phyloP scores from a whole-genome alignment of 2,888 invertebrate genomes.

The Drosophila recens region DNA sequence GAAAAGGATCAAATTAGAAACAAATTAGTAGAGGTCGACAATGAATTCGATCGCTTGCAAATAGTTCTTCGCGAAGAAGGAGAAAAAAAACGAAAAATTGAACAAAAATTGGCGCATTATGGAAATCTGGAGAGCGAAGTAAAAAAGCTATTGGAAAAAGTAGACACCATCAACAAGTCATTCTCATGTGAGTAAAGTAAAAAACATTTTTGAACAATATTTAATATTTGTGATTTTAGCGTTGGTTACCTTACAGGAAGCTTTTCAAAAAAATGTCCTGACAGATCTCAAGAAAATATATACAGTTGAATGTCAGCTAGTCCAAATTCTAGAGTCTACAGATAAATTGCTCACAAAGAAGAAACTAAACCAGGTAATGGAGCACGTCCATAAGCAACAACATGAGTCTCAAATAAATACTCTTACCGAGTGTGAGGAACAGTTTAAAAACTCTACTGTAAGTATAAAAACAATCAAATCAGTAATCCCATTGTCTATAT shows the following conservation, averaged over 20 bases:
- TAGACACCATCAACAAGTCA: constrained; percentile 47
- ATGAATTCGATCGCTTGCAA: constrained; percentile 63
- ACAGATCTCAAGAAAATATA: constrained; percentile 20
- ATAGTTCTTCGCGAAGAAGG: constrained; percentile 22
- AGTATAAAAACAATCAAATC: background rate
- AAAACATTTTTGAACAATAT: background rate
- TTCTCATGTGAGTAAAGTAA: constrained; percentile 55
- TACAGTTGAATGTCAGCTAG: constrained; percentile 34
- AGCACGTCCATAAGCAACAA: constrained; percentile 28
- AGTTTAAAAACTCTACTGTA: constrained; percentile 20
- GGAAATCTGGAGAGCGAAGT: constrained; percentile 56
- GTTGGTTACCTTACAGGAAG: constrained; percentile 26
- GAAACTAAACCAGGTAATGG: constrained; percentile 12
- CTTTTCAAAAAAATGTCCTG: constrained; percentile 17
- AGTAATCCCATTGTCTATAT: background rate
- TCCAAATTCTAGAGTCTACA: background rate
- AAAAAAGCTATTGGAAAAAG: constrained; percentile 57
- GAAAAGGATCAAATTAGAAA: constrained; percentile 73
- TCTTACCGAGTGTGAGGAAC: constrained; percentile 41
- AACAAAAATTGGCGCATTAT: constrained; percentile 58
- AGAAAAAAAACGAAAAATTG: constrained; percentile 63
- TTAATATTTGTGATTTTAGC: constrained; percentile 32
- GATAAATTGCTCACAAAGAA: constrained; percentile 5
- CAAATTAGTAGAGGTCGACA: constrained; percentile 42
- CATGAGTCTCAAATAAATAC: constrained; percentile 36